Evolutionary conservation across 2,888 invertebrate genomes (phyloP).

Genomic region (Agrochola lota): DNA sequence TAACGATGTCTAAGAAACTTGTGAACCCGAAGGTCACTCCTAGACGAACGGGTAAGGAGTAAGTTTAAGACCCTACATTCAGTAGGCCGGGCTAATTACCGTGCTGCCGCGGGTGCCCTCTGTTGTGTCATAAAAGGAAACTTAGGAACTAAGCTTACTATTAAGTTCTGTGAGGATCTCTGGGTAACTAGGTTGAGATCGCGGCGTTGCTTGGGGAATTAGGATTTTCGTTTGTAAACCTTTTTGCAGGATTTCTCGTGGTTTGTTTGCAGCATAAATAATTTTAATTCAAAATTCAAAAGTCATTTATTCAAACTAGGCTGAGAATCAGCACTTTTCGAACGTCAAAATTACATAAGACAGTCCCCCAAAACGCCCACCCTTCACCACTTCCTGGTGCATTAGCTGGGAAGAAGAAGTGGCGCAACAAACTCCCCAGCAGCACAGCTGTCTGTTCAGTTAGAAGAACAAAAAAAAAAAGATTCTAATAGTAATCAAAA

Average conservation of each 20-base stretch:
- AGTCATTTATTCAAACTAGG: too few relatives aligned
- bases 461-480: too few relatives aligned
- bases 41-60: constrained; percentile 31
- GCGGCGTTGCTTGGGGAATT: constrained; percentile 5
- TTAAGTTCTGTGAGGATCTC: constrained; percentile 35
- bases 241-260: not conserved
- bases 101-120: constrained; percentile 47
- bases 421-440: too few relatives aligned
- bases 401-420: too few relatives aligned
- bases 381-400: too few relatives aligned
- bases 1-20: constrained; percentile 19
- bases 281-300: too few relatives aligned
- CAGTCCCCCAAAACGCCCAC: too few relatives aligned
- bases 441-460: too few relatives aligned
- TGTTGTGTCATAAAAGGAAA: constrained; percentile 61
- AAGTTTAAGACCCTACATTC: constrained; percentile 47
- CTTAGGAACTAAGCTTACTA: constrained; percentile 52
- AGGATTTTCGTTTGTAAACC: not conserved
- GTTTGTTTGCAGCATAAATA: not conserved
- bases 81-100: constrained; percentile 55
- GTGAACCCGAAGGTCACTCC: constrained; percentile 30
- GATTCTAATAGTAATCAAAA: too few relatives aligned
- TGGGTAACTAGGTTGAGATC: not conserved
- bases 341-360: too few relatives aligned
- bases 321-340: too few relatives aligned